Evolutionary conservation across 2,113 vertebrate species (phyloP).

Genomic region (Carlito syrichta): DNA sequence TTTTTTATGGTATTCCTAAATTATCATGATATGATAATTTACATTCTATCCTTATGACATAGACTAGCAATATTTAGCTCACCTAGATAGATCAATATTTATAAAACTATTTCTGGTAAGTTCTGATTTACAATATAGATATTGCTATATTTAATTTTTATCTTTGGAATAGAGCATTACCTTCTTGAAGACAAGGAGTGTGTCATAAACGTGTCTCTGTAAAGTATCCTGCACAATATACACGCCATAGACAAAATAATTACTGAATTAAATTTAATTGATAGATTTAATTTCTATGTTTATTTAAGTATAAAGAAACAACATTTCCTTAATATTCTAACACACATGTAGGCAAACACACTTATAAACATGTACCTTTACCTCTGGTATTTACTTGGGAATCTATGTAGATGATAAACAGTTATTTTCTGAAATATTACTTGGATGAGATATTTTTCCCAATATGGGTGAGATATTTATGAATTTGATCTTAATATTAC

Average conservation of each 20-base stretch:
- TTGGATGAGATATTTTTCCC: background rate
- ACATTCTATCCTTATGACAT: background rate
- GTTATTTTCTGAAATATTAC: background rate
- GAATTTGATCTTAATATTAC: background rate
- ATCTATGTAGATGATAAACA: background rate
- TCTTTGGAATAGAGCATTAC: background rate
- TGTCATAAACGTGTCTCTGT: background rate
- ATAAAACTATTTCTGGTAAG: background rate
- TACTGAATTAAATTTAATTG: background rate
- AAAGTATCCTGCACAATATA: background rate
- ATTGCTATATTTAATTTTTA: background rate
- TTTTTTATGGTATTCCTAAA: background rate
- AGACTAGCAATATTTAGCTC: background rate
- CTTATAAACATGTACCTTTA: accelerated
- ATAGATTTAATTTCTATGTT: background rate
- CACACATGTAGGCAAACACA: background rate
- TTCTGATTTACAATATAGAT: background rate
- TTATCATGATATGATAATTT: no score
- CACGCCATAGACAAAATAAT: accelerated
- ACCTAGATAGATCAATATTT: background rate
- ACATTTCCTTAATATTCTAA: background rate
- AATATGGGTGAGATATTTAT: no score
- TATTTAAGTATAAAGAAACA: background rate
- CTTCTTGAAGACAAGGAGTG: background rate
- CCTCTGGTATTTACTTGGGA: background rate